Evolutionary conservation across 2,888 invertebrate species (phyloP).

Genomic region (Stenoptilia bipunctidactyla): DNA sequence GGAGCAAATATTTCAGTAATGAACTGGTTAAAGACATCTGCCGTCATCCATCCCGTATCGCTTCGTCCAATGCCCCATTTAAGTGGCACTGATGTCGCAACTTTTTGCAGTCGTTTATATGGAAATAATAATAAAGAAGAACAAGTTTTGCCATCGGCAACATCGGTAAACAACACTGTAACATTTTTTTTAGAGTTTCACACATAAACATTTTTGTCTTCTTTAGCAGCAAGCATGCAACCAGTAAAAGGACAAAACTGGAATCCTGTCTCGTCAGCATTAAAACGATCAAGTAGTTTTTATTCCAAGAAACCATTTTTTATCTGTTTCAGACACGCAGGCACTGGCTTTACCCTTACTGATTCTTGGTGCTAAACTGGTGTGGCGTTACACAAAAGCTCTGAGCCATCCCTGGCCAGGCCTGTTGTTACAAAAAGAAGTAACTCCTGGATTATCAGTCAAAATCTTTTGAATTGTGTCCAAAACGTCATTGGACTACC

Average conservation of each 20-base stretch:
- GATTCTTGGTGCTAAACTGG: conserved; percentile 16
- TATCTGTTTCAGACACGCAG: conserved; percentile 22
- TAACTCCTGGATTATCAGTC: conserved; percentile 10
- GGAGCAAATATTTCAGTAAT: too few relatives aligned
- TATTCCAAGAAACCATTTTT: conserved; percentile 24
- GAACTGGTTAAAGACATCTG: too few relatives aligned
- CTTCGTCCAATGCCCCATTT: too few relatives aligned
- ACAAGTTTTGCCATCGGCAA: conserved; percentile 11
- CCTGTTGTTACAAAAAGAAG: conserved; percentile 12
- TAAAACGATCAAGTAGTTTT: conserved; percentile 16
- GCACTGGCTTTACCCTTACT: conserved; percentile 21
- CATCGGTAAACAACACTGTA: conserved; percentile 12
- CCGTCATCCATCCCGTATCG: too few relatives aligned
- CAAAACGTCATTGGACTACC: conserved; percentile 7
- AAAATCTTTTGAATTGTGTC: conserved; percentile 14
- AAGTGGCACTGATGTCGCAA: too few relatives aligned
- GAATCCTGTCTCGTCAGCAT: conserved; percentile 23
- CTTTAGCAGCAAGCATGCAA: conserved; percentile 15
- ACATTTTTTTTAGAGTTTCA: conserved; percentile 8
- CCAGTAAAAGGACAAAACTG: conserved; percentile 19
- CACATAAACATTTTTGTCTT: conserved; percentile 12
- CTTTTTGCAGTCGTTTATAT: too few relatives aligned
- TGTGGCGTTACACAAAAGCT: conserved; percentile 23
- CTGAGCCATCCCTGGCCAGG: conserved; percentile 15
- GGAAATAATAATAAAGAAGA: too few relatives aligned